Evolutionary conservation across 2,113 vertebrate genomes (phyloP).

Genomic region (Sphyrna mokarran): DNA sequence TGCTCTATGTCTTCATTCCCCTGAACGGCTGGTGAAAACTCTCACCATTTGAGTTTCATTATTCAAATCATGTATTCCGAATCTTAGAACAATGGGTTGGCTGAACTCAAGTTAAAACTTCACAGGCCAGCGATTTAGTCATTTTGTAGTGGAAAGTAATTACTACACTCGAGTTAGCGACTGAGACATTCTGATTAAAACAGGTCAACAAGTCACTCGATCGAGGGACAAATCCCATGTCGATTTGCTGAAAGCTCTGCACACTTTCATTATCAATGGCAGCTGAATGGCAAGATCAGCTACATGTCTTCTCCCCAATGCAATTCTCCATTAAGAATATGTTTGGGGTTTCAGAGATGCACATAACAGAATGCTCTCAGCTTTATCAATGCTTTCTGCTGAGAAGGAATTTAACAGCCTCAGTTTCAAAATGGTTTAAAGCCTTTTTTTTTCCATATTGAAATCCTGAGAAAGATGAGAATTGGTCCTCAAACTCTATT

Average conservation of each 20-base stretch:
- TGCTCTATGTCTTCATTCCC: neutral
- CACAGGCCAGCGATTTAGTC: neutral
- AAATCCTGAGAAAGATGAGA: neutral
- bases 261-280: neutral
- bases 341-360: neutral
- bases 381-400: neutral
- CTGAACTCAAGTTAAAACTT: neutral
- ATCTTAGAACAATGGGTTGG: neutral
- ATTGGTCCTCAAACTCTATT: neutral
- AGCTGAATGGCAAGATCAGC: neutral
- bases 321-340: neutral
- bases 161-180: conserved; percentile 8
- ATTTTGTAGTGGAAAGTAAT: neutral
- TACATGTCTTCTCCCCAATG: neutral
- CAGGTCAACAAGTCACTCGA: conserved; percentile 18
- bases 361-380: neutral
- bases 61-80: neutral
- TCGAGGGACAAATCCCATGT: neutral
- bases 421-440: neutral
- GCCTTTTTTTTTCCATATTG: neutral
- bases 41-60: too few species aligned
- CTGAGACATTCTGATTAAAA: conserved; percentile 7
- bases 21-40: neutral
- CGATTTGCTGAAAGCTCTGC: neutral
- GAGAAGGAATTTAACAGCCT: neutral